A percentile compares a stretch with the other conserved stretches of the same genome.
phyloP scores from a whole-genome alignment of 1,140 invertebrate species.

The Amphibalanus amphitrite region DNA sequence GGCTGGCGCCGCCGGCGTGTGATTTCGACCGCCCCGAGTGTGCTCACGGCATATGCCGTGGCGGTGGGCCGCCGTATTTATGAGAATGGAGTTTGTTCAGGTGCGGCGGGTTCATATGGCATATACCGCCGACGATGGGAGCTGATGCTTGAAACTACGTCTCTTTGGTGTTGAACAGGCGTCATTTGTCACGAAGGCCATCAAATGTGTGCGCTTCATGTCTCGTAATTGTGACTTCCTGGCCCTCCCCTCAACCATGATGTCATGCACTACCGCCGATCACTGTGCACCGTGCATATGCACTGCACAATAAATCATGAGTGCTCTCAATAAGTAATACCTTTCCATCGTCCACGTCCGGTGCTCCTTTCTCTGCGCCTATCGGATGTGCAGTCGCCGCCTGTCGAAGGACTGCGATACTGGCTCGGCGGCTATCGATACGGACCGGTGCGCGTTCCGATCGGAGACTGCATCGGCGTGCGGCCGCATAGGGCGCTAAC shows the following conservation, averaged over 20 bases:
- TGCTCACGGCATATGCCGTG: no score
- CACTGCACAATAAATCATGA: no score
- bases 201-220: no score
- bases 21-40: neutral
- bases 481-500: neutral
- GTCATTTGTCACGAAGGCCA: neutral
- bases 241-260: no score
- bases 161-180: neutral
- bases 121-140: neutral
- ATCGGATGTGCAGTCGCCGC: neutral
- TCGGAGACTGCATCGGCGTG: neutral
- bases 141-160: neutral
- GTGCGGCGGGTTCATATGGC: neutral
- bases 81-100: neutral
- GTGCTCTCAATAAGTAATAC: no score
- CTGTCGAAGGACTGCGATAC: neutral
- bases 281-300: no score
- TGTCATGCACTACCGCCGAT: no score
- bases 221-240: no score
- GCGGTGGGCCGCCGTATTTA: no score
- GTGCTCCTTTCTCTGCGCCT: neutral
- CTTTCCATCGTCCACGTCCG: no score
- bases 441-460: neutral
- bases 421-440: neutral
- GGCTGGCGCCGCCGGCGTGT: neutral